Conservation (phyloP, 2,113 vertebrate species). For the Sander lucioperca region DNA sequence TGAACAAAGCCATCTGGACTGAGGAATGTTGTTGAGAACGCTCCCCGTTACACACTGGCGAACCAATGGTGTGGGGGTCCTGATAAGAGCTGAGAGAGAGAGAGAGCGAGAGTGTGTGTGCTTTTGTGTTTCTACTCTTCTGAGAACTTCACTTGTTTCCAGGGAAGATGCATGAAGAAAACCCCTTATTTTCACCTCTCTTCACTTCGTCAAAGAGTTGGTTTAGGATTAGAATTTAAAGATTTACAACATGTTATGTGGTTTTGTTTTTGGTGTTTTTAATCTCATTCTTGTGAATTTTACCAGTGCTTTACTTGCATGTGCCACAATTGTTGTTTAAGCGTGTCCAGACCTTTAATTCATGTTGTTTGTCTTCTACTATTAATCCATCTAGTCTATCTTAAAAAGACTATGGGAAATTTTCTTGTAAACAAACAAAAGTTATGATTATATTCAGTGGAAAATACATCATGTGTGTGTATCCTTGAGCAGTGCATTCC, state of each 20-base stretch:
- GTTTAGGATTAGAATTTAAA: neutral
- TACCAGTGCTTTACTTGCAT: neutral
- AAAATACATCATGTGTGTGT: neutral
- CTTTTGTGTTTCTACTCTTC: constrained; percentile 4
- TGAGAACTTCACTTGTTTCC: constrained; percentile 38
- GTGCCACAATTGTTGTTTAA: neutral
- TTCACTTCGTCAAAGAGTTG: neutral
- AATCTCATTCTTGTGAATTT: neutral
- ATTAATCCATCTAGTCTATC: too few relatives aligned
- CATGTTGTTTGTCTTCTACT: neutral
- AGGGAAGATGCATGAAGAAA: neutral
- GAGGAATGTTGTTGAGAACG: constrained; percentile 80
- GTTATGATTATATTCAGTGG: neutral
- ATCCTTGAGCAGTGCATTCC: neutral
- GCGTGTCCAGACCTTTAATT: neutral
- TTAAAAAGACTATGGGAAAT: neutral
- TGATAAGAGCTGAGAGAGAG: constrained; percentile 52
- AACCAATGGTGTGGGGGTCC: constrained; percentile 47
- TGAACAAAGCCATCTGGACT: constrained; percentile 82
- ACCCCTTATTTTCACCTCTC: constrained; percentile 4
- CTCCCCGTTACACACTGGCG: constrained; percentile 56
- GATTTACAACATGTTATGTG: neutral
- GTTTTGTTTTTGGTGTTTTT: neutral
- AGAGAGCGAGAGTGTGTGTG: neutral
- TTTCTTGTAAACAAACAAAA: constrained; percentile 12